Conservation (phyloP, 2,113 vertebrate genomes). For the Serinus canaria region DNA sequence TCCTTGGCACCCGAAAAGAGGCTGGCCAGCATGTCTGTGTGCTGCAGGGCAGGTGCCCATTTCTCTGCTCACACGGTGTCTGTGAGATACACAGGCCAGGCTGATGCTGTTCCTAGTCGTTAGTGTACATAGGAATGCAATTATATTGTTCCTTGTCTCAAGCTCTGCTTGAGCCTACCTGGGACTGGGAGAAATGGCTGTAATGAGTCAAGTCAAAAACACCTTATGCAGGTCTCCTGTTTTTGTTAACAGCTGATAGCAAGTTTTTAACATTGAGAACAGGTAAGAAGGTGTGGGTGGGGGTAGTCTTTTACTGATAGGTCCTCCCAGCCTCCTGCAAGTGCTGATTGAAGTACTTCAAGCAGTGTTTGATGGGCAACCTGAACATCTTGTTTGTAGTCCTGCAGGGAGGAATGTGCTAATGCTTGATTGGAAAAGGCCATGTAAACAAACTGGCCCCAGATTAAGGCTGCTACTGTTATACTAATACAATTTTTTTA, state of each 20-base stretch:
- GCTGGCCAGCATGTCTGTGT: not conserved
- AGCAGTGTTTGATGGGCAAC: not conserved
- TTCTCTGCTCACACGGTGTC: accelerated
- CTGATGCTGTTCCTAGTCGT: not conserved
- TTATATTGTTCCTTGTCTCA: not conserved
- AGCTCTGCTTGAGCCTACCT: not conserved
- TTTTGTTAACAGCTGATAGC: not conserved
- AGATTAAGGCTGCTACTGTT: not conserved
- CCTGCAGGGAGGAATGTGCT: not conserved
- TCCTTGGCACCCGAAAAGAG: not conserved
- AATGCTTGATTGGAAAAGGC: not conserved
- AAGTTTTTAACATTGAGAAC: not conserved
- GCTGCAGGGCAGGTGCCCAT: not conserved
- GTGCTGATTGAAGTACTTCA: not conserved
- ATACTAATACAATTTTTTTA: not conserved
- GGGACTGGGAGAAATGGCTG: not conserved
- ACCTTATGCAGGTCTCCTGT: not conserved
- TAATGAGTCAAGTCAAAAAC: not conserved
- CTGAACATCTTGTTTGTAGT: not conserved
- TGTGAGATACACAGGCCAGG: not conserved
- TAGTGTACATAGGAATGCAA: not conserved
- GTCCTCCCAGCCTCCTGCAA: not conserved
- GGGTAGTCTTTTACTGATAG: not conserved
- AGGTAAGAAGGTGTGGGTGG: not conserved
- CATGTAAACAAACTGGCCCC: not conserved